Base-by-base conservation (phyloP, 2,888 invertebrate species). In the Ametastegia equiseti region DNA sequence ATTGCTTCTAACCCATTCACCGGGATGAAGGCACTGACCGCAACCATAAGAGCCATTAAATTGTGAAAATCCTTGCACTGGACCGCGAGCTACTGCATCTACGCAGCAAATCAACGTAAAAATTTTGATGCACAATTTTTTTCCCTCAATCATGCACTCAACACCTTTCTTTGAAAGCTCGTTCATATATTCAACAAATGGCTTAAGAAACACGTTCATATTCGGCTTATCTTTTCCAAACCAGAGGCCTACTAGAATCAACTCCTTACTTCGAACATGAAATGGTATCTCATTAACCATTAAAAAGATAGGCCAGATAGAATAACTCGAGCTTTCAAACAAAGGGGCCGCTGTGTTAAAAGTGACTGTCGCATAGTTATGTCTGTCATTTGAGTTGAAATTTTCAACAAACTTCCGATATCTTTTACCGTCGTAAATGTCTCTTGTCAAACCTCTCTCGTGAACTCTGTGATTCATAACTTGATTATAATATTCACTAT, bases 281-380 rank as follows among this genome's bases (percentile, higher is more conserved):
- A 73, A 63, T 71, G 84, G 83, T 67, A 83, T 13, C 73, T 84
- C 84, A 71, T 84, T 84, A 2, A 82, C 39, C 63, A 81, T 80
- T 45, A 83, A 11, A 27, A 81, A 82, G 30, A 84, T 84, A n/a
- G 84, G 83, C 84, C 83, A 84, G 13, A 84, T 81, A 4, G 81
- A 82, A 65, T 67, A 80, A 15, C 60, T 78, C 0, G 83, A 83
- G 36, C 83, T 83, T 80, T 82, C 42, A 36, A 83, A 81, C 39
- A 81, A 65, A 19, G 81, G 81, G 13, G 82, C 81, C 27, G 83
- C 84, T 23, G 81, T 80, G 27, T 83, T 84, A 45, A 85, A 84
- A 67, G 65, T 84, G 0, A 83, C 27, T 3, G 81, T 84, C 36
- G 57, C 80, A 75, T 83, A 82, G 6, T 73, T 33, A 45, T 47